Base-by-base conservation (phyloP, 2,888 invertebrate genomes). In the Aspidiotus rigidus region DNA sequence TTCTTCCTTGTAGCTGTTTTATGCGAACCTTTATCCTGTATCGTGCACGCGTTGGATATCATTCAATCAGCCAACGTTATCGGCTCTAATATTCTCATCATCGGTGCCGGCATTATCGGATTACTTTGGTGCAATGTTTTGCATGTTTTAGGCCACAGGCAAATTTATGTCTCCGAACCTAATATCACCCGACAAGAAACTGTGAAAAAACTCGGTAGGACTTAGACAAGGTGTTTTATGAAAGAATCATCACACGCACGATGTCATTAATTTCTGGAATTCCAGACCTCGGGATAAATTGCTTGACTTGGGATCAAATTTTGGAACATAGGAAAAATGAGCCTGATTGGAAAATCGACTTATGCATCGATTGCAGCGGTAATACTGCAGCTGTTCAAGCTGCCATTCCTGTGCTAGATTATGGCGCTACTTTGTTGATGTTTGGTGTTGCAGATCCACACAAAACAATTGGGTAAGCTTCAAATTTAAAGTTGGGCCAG, bases 21-120 rank as follows among this genome's bases (percentile, higher is more conserved):
- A 0, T 81, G 83, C 59, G 88, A 88, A 75, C 88, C 88, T 0
- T 79, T 86, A 62, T 87, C 88, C 0, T 88, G 88, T 74, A 79
- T 88, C 2, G 81, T 85, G 0, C 88, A 87, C 73, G 88, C 86
- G 0, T 85, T 83, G 80, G 84, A 87, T 73, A 80, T 81, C 63
- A 82, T 86, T 1, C 79, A 81, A 13, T 85, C 86, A 0, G 77
- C 88, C 7, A 75, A 80, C 0, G 28, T 28, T 1, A 80, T 88
- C 0, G 86, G 87, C 0, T 76, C 81, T 53, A 83, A 82, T 72
- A 83, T 87, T 16, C 80, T 88, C 0, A 78, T 88, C 0, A 80
- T 83, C 0, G 88, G 88, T 0, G 86, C 87, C 66, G 88, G 88
- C 1, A 87, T 88, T 61, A 87, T 88, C 72, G 88, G 88, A 75